Evolutionary conservation across 2,797 vertebrate genomes (phyloP), one percentile per base, ranked within the genome.

Genomic region (Sternotherus odoratus): DNA sequence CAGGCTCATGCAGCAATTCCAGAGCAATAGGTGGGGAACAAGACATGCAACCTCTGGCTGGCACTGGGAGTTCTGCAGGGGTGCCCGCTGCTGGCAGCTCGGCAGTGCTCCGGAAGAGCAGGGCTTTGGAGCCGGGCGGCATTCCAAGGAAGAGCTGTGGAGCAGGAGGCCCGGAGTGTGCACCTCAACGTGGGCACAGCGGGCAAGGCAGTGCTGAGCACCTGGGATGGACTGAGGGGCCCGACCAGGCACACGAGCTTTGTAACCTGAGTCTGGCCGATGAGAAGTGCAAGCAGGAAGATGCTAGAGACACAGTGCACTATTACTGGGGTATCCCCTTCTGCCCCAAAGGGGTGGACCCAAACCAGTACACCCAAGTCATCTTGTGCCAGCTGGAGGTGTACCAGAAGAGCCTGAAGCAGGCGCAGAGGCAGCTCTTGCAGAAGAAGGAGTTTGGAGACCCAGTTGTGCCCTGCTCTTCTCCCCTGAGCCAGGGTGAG

Each of bases 261-360:
- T 92, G 87, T 8, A 1, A 77, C 39, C 95, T 56, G 91, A 53
- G 51, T 28, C 74, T 6, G 5, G 50, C 13, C 3, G 93, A 97
- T 56, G 91, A 95, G 57, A 96, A 88, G 92, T 89, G 90, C 85
- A 96, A 97, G 80, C 97, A 96, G 90, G 94, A 95, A 54, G 96
- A 98, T 81, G 54, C 2, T 2, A 97, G 88, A 83, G 96, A 96
- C n/a, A 97, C 96, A 17, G 98, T 99, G 80, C 98, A 98, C 83
- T 99, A 99, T 97, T 99, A 99, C 93, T 99, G 99, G 99, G 99
- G 99, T 60, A 97, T 99, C 83, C 99, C 99, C 48, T 99, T 99
- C 97, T 99, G 99, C 95, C 99, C 99, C 2, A 98, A 97, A 91
- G 99, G 99, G 36, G 97, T 98, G 91, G 98, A 99, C 96, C 99